Conservation (phyloP, 2,888 invertebrate species). For the Gortyna flavago region DNA sequence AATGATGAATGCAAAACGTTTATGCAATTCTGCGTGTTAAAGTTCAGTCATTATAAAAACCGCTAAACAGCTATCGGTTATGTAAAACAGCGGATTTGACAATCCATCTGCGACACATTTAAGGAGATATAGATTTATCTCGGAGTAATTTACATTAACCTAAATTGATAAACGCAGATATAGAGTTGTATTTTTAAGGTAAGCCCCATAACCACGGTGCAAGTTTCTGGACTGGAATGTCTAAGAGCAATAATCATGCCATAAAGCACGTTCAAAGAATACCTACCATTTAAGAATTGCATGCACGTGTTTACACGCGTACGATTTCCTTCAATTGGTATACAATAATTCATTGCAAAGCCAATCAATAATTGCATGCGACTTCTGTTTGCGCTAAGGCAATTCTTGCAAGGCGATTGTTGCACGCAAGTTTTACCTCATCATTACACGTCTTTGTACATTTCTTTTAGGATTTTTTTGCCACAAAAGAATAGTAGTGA, state of each 20-base stretch:
- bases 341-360: neutral
- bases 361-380: neutral
- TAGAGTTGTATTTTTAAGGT: neutral
- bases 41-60: neutral
- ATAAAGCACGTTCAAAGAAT: neutral
- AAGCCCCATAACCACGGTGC: neutral
- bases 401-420: neutral
- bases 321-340: neutral
- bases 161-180: neutral
- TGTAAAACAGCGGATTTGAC: neutral
- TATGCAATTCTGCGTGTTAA: neutral
- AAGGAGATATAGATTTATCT: neutral
- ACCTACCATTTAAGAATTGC: neutral
- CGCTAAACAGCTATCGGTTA: neutral
- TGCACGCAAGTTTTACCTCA: neutral
- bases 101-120: neutral
- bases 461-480: neutral
- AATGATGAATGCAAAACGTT: neutral
- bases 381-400: neutral
- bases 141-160: conserved; percentile 3
- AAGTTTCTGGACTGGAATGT: neutral
- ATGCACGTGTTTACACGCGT: neutral
- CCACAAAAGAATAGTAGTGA: neutral
- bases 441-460: neutral
- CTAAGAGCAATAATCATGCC: neutral